Conservation (phyloP, 2,888 invertebrate species). For the Rhingia rostrata region DNA sequence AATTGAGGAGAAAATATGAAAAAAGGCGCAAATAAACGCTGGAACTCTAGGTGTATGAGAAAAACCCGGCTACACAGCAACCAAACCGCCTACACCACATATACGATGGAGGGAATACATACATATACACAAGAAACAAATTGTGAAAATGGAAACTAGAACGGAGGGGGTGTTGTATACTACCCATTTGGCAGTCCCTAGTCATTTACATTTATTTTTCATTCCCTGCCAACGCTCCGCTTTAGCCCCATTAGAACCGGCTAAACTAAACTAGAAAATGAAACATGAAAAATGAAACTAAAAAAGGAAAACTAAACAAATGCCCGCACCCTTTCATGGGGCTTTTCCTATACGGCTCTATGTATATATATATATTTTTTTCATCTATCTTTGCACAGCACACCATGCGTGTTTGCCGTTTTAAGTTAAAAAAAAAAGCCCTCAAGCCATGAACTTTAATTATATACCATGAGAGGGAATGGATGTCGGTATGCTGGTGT, state of each 20-base stretch:
- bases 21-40: conserved; percentile 25
- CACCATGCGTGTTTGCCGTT: conserved; percentile 44
- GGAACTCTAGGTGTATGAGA: conserved; percentile 30
- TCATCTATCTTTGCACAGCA: conserved; percentile 34
- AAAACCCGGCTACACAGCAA: conserved; percentile 44
- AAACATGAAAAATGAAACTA: conserved; percentile 12
- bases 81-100: conserved; percentile 52
- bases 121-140: conserved; percentile 31
- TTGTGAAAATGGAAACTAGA: conserved; percentile 69
- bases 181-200: conserved; percentile 51
- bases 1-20: conserved; percentile 4
- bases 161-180: conserved; percentile 36
- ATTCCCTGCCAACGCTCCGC: conserved; percentile 24
- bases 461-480: conserved; percentile 38
- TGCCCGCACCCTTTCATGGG: conserved; percentile 50
- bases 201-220: conserved; percentile 19
- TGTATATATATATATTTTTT: conserved; percentile 1
- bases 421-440: conserved; percentile 41
- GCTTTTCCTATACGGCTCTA: conserved; percentile 37
- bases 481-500: conserved; percentile 1
- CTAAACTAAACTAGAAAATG: conserved; percentile 49
- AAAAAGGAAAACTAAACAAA: conserved; percentile 54
- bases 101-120: not conserved
- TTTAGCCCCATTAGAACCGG: conserved; percentile 33
- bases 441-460: conserved; percentile 72